Percentiles rank a stretch among this genome's conserved stretches.
Evolutionary conservation across 2,888 invertebrate genomes (phyloP).

Genomic region (Melinaea marsaeus): DNA sequence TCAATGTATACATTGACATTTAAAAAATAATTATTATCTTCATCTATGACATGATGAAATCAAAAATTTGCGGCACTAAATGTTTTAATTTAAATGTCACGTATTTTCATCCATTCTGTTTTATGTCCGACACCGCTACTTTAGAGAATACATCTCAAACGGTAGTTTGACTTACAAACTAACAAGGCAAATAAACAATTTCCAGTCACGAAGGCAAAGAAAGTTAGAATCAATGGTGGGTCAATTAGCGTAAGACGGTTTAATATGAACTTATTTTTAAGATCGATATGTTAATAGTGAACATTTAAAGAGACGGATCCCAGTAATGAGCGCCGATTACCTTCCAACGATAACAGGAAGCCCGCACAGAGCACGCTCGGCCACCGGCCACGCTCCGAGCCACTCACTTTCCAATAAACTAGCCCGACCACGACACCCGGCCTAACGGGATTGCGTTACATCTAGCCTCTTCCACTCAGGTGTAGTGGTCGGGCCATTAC

Average conservation of each 20-base stretch:
- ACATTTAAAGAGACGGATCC: neutral
- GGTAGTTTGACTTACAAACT: slow-evolving; percentile 23
- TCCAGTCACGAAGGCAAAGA: slow-evolving; percentile 37
- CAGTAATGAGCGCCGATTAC: slow-evolving; percentile 2
- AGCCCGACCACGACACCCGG: slow-evolving; percentile 67
- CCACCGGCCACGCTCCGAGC: slow-evolving; percentile 57
- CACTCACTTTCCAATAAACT: slow-evolving; percentile 73
- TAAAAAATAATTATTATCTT: no score
- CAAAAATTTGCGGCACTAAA: neutral
- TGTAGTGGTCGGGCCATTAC: slow-evolving; percentile 44
- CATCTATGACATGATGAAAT: no score
- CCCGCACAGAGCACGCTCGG: slow-evolving; percentile 41
- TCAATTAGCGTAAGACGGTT: neutral
- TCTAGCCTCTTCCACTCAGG: slow-evolving; percentile 47
- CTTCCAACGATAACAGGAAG: slow-evolving; percentile 49
- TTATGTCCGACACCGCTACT: slow-evolving; percentile 3
- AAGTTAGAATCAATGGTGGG: neutral
- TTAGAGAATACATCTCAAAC: slow-evolving; percentile 19
- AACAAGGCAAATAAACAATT: slow-evolving; percentile 39
- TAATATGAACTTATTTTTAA: neutral
- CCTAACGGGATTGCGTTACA: slow-evolving; percentile 68
- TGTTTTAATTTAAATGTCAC: slow-evolving; percentile 6
- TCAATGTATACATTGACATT: no score
- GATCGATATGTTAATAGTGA: neutral
- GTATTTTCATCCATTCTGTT: slow-evolving; percentile 9